Percentiles rank a stretch among this genome's conserved stretches.
Conservation (phyloP, 2,888 invertebrate species). For the Leptinotarsa tumamoca region DNA sequence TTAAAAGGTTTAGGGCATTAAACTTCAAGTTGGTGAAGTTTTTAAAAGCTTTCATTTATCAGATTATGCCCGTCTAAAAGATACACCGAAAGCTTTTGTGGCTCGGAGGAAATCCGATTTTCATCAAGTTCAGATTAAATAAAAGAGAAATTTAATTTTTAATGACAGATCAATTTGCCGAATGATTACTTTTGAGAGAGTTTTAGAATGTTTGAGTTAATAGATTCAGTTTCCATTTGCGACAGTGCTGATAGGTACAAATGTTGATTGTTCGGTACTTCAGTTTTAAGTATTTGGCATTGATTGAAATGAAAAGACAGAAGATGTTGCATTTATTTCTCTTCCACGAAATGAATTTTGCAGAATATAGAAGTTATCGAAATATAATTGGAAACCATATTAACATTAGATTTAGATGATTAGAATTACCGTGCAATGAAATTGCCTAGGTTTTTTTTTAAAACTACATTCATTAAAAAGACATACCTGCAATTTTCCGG, state of each 20-base stretch:
- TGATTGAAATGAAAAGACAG: too few relatives aligned
- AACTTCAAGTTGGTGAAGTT: slow-evolving; percentile 47
- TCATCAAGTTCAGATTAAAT: slow-evolving; percentile 40
- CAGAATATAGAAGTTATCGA: too few relatives aligned
- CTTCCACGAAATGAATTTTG: too few relatives aligned
- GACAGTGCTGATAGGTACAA: not conserved
- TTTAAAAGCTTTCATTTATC: slow-evolving; percentile 50
- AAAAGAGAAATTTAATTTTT: slow-evolving; percentile 38
- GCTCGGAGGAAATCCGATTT: slow-evolving; percentile 37
- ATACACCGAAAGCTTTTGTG: slow-evolving; percentile 45
- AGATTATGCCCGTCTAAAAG: slow-evolving; percentile 47
- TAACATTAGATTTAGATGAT: too few relatives aligned
- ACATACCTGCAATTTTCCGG: too few relatives aligned
- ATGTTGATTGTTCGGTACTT: too few relatives aligned
- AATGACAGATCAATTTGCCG: slow-evolving; percentile 40
- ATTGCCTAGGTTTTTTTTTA: too few relatives aligned
- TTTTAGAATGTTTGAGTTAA: slow-evolving; percentile 1
- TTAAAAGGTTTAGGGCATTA: slow-evolving; percentile 52
- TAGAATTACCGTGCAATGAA: too few relatives aligned
- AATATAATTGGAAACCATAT: too few relatives aligned
- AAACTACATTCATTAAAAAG: too few relatives aligned
- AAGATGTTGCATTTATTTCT: too few relatives aligned
- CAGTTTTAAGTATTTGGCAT: too few relatives aligned
- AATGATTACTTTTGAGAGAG: slow-evolving; percentile 32
- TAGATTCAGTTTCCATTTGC: not conserved